Evolutionary conservation across 2,888 invertebrate genomes (phyloP), one percentile per base, ranked within the genome.

Genomic region (Augochlorella aurata): DNA sequence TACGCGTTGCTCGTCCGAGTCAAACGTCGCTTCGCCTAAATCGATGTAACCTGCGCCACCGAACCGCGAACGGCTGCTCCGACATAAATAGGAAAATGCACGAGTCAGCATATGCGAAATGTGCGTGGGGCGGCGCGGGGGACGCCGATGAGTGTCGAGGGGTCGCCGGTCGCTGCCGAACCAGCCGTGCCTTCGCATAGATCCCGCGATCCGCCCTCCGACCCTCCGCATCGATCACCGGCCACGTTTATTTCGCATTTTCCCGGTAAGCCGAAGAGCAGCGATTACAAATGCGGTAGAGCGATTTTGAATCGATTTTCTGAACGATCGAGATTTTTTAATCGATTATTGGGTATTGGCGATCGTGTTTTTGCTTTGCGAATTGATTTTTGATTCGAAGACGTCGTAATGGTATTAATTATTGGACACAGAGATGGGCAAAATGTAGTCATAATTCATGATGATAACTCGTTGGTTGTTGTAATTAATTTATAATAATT

Each of bases 81-180:
- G 71, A 61, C 52, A 77, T 83, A 85, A 88, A 83, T 81, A 85
- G 78, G 72, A 80, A 84, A 88, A 77, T 78, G 77, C 78, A 78
- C 76, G 82, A 88, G 84, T 85, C 87, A 84, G 82, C 85, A 61
- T 81, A 67, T 72, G 79, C 78, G 79, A 84, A 85, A 82, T 87
- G 84, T 84, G 81, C 85, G 81, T 81, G 71, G 21, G 29, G 50
- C 45, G 63, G 74, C 78, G 72, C n/a, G 44, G 38, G 18, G 10
- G 16, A 44, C 63, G 1, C 68, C 78, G 77, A 76, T 83, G 81
- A 74, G 79, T 82, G 74, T 63, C 50, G 87, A 81, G 81, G 79
- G 77, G 58, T 72, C 58, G 29, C 76, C 45, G n/a, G n/a, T n/a
- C n/a, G n/a, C n/a, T n/a, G 69, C 70, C 50, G 74, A 70, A 81